Evolutionary conservation across 2,113 vertebrate species (phyloP).

Genomic region (Sinocyclocheilus rhinocerous): DNA sequence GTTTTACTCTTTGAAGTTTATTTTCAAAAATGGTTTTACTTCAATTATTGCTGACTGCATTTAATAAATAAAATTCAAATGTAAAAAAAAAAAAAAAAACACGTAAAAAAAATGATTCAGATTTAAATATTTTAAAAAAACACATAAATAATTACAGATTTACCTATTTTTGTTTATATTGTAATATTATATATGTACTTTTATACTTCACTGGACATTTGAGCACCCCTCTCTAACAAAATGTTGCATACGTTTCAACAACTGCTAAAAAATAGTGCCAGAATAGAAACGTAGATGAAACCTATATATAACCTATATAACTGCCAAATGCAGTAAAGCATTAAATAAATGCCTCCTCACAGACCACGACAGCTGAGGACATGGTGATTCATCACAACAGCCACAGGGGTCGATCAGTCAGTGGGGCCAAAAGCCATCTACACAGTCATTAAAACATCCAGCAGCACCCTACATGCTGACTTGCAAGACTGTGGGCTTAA

Average conservation of each 20-base stretch:
- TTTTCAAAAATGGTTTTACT: no score
- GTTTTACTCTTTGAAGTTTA: no score
- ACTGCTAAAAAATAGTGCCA: neutral
- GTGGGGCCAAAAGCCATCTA: slow-evolving; percentile 23
- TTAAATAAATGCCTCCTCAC: slow-evolving; percentile 3
- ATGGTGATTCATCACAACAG: slow-evolving; percentile 26
- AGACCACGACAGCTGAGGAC: slow-evolving; percentile 2
- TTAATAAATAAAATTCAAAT: no score
- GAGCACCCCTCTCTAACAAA: neutral
- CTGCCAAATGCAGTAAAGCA: neutral
- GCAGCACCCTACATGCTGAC: slow-evolving; percentile 17
- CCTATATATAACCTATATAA: slow-evolving; percentile 8
- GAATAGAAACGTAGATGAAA: neutral
- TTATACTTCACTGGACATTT: neutral
- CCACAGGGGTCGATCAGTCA: slow-evolving; percentile 9
- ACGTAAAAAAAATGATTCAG: no score
- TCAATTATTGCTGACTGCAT: no score
- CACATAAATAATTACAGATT: no score
- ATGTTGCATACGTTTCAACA: neutral
- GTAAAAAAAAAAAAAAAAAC: no score
- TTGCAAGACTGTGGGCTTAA: neutral
- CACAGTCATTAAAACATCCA: slow-evolving; percentile 27
- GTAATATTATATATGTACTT: no score
- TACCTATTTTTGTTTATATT: no score
- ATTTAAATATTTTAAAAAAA: no score